These are phyloP conservation scores for Perccottus glenii DNA, from an alignment of 2,113 vertebrate genomes.

Conservation along the genomic window DNA sequence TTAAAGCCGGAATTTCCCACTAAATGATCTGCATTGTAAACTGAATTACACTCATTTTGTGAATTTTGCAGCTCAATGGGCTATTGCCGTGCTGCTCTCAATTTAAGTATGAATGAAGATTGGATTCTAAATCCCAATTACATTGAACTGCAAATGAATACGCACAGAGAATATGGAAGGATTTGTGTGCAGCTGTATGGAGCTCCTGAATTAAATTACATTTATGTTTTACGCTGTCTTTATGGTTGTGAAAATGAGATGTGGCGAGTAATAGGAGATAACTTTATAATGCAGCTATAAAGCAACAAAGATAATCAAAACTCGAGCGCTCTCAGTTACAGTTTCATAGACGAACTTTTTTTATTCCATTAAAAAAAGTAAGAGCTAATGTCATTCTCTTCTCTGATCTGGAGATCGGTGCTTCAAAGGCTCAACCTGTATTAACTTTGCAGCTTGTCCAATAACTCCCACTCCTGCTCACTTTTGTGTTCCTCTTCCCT, in stretches of 20 bases:
- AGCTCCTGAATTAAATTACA: constrained; percentile 14
- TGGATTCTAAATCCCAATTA: constrained; percentile 46
- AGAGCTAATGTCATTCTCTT: constrained; percentile 31
- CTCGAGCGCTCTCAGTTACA: neutral
- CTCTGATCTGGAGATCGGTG: constrained; percentile 54
- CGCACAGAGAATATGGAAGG: constrained; percentile 9
- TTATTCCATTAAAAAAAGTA: constrained; percentile 8
- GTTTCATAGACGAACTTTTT: too few relatives aligned
- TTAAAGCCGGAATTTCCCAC: constrained; percentile 28
- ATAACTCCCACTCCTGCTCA: constrained; percentile 47
- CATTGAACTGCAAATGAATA: constrained; percentile 20
- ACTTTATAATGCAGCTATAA: neutral
- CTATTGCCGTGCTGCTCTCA: constrained; percentile 11
- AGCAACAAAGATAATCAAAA: neutral
- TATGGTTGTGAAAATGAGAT: neutral
- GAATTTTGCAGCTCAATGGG: constrained; percentile 18
- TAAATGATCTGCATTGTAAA: constrained; percentile 36
- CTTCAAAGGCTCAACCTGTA: constrained; percentile 53
- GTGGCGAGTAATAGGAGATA: neutral
- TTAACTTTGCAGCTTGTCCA: constrained; percentile 53
- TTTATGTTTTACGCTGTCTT: constrained; percentile 2
- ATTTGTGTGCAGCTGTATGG: neutral
- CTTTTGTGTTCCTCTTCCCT: constrained; percentile 55
- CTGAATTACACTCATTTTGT: constrained; percentile 35
- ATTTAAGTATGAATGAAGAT: constrained; percentile 39